Base-by-base conservation (phyloP, 2,888 invertebrate species). In the Scaptomyza parva region DNA sequence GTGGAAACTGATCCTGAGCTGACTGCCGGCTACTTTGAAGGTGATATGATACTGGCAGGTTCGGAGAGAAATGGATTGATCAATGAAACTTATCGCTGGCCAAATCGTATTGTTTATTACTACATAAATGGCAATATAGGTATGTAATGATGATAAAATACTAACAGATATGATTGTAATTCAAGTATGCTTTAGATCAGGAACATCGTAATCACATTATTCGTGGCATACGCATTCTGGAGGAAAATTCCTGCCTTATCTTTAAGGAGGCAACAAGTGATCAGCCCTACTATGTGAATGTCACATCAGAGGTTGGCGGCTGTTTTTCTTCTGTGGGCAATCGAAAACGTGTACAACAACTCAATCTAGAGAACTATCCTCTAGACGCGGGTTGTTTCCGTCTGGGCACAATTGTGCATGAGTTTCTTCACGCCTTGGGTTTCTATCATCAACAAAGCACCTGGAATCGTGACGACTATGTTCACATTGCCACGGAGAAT, bases 381-480 rank as follows among this genome's bases (percentile, higher is more conserved):
- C 26, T 90, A 12, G 89, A 88, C 11, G 12, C 14, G 1, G 91
- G 92, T 0, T 92, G 92, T 41, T 91, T 91, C 70, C 86, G 89
- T 2, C 50, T 89, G 40, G 91, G 89, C 2, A 96, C 96, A 0
- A 93, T 95, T 0, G 91, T 95, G 3, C 96, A 96, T 79, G 96
- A 97, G 89, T 92, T 96, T 60, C 93, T 96, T 89, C 96, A 97
- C 81, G 95, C 95, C 0, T 86, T 95, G 6, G 96, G 96, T 0
- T 96, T 96, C 90, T 93, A 95, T 88, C 96, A 96, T 88, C 96
- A 96, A 86, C 96, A 96, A 89, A 96, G 95, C 83, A 93, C 96
- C 0, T 93, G 93, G 4, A 95, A 96, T 86, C 92, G 96, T 0
- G 96, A 96, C 86, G 93, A 94, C 20, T 95, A 93, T 78, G 95